Base-by-base conservation (phyloP, 2,888 invertebrate species). In the Ischnura elegans region DNA sequence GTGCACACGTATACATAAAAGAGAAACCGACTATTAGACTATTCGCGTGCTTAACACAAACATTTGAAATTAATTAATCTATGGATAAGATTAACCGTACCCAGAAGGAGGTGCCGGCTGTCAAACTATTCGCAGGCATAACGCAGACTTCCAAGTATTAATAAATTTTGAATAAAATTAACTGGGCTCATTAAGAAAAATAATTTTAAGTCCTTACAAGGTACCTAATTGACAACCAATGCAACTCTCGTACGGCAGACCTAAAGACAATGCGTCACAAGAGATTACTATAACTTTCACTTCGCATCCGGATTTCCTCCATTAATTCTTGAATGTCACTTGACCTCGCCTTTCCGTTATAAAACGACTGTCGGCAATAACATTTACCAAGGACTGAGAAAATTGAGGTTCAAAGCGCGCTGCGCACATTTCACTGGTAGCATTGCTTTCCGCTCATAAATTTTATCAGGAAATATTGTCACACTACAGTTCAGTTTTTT, bases 311-410 rank as follows among this genome's bases (percentile, higher is more conserved):
- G 90, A 90, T 90, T 90, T 90, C 90, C 90, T 90, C 90, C 90
- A 90, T 90, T 90, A 90, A 90, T 90, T 90, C 90, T 61, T 90
- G 90, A 90, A 90, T 90, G 90, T 90, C 90, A 90, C 90, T 90
- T 90, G 90, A 90, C 90, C 90, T 90, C 90, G 90, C 61, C 66
- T 90, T 87, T 90, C 90, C 90, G 90, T 90, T 90, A 90, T 61
- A 90, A 43, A 55, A 90, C 55, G 61, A 90, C 66, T 36, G 36
- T 76, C 76, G 76, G 43, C 90, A 21, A 90, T 90, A 90, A 90
- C 61, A 43, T 90, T 90, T 61, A 90, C 90, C 61, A 61, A 21
- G 36, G 61, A 42, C 61, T 51, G 51, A 90, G 61, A 90, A 61
- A 90, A 46, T 43, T 86, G 42, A 46, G 46, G 86, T 86, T 90